These are phyloP conservation scores for Zaprionus capensis DNA, from an alignment of 1,140 invertebrate genomes.

Conservation along the genomic window DNA sequence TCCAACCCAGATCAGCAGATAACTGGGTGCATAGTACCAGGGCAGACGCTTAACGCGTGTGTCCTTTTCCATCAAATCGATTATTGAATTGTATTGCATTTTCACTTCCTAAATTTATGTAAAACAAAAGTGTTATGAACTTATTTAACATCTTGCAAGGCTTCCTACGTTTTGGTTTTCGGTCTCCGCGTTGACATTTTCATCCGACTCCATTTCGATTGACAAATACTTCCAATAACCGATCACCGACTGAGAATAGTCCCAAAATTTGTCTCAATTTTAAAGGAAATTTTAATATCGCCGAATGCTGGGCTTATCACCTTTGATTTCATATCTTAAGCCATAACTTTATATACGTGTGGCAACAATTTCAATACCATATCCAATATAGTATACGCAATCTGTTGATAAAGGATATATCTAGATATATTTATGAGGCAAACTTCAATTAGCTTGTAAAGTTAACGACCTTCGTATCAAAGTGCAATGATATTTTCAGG, in stretches of 20 bases:
- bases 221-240: neutral
- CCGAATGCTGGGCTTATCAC: constrained; percentile 21
- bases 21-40: constrained; percentile 75
- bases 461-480: constrained; percentile 13
- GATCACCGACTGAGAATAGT: constrained; percentile 19
- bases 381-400: neutral
- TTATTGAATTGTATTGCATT: constrained; percentile 24
- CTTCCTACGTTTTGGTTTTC: constrained; percentile 17
- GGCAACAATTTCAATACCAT: constrained; percentile 14
- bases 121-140: neutral
- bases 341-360: constrained; percentile 14
- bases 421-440: constrained; percentile 32
- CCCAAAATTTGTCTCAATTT: constrained; percentile 11
- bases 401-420: constrained; percentile 13
- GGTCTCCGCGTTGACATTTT: constrained; percentile 6
- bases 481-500: neutral
- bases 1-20: constrained; percentile 65
- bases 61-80: constrained; percentile 16
- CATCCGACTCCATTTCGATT: neutral
- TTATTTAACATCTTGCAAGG: neutral
- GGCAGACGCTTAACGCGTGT: constrained; percentile 28
- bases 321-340: constrained; percentile 39
- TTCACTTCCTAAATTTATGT: constrained; percentile 15
- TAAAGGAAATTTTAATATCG: constrained; percentile 20
- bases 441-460: constrained; percentile 6